Evolutionary conservation across 2,113 vertebrate species (phyloP).

Genomic region (Bostrychus sinensis): DNA sequence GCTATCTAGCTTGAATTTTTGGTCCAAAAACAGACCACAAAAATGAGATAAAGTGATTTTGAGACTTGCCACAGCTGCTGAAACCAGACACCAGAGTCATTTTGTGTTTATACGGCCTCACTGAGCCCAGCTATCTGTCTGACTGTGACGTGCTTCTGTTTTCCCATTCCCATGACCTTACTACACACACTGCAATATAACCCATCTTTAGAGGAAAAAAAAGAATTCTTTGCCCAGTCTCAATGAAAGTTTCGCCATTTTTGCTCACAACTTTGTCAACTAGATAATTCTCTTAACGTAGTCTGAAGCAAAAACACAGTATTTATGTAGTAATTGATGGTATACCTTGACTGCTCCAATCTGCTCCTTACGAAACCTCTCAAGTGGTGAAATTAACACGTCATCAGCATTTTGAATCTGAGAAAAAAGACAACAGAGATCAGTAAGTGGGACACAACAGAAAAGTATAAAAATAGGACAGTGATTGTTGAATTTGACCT

Average conservation of each 20-base stretch:
- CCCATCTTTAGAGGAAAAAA: constrained; percentile 48
- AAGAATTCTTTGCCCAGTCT: constrained; percentile 37
- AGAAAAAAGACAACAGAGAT: constrained; percentile 48
- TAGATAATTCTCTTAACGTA: too few relatives aligned
- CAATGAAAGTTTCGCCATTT: constrained; percentile 8
- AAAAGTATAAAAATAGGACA: neutral
- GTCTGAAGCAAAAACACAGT: neutral
- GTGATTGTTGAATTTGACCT: neutral
- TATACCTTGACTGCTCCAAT: constrained; percentile 97
- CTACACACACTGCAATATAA: constrained; percentile 49
- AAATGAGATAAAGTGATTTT: constrained; percentile 21
- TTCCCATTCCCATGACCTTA: constrained; percentile 73
- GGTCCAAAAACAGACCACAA: constrained; percentile 1
- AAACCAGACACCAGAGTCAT: constrained; percentile 57
- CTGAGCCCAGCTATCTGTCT: constrained; percentile 45
- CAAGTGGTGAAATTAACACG: constrained; percentile 94
- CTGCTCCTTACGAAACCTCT: constrained; percentile 98
- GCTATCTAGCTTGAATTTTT: neutral
- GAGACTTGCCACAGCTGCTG: constrained; percentile 52
- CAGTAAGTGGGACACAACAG: constrained; percentile 5
- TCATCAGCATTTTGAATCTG: constrained; percentile 99
- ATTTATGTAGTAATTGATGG: neutral
- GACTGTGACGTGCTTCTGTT: constrained; percentile 44
- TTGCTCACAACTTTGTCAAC: too few relatives aligned
- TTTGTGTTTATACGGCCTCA: constrained; percentile 57